Base-by-base conservation (phyloP, 2,888 invertebrate species). In the Gymnocheta viridis region DNA sequence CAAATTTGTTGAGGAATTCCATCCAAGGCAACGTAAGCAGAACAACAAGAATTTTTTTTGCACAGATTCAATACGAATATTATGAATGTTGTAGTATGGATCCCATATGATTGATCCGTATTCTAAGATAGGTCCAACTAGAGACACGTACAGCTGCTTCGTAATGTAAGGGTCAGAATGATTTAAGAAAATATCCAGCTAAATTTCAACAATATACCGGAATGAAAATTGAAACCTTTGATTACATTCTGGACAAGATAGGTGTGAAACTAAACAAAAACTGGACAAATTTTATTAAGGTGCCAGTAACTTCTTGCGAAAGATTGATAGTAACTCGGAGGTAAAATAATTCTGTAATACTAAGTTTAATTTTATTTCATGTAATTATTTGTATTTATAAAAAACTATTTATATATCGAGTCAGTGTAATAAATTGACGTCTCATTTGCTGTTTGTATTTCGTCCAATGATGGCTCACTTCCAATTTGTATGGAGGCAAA, bases 381-480 rank as follows among this genome's bases (percentile, higher is more conserved):
- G 77, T 67, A 77, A 77, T 54, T 67, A 56, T 67, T 77, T 77
- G 58, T 67, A 77, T 77, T 67, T 77, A 72, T 47, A 67, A 77
- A 77, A 27, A 54, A 54, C 27, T 54, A 77, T 49, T 49, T 62
- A 58, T 56, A 38, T 29, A 66, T 77, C 66, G 66, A 66, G 64
- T 76, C 66, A 49, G 19, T 22, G 49, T 51, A 24, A 51, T 22
- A 51, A 22, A 32, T 58, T 56, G 19, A 49, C 49, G 49, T 49
- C 51, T 51, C 24, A 24, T 51, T 51, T 51, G 22, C 22, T 51
- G 51, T 51, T 51, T 24, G 24, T 24, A 24, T 51, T 51, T 51
- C 24, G 24, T 51, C 51, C 58, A 77, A 67, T 69, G 69, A 69
- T 66, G 64, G 66, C 76, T 76, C 66, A 76, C 54, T 76, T 76